Evolutionary conservation across 2,113 vertebrate species (phyloP), one percentile per base, ranked within the genome.

Genomic region (Pyxicephalus adspersus): DNA sequence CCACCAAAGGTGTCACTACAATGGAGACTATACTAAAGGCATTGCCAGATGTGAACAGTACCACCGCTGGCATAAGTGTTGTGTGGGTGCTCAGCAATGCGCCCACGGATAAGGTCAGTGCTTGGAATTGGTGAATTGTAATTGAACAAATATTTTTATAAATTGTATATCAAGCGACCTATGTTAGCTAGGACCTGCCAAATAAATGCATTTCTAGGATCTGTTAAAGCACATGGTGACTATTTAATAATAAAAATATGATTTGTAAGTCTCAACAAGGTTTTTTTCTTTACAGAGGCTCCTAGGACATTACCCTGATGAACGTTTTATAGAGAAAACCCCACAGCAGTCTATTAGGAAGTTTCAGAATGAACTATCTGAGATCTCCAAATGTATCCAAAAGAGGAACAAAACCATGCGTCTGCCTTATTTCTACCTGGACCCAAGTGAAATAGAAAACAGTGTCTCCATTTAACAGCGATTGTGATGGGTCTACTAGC

Each of bases 1-100:
- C 90, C 82, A 72, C 76, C 38, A 96, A 96, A 84, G 91, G 92
- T 2, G 31, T n/a, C n/a, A n/a, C 90, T 52, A 91, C 89, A 0
- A 71, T 85, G 64, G 83, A 90, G 0, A 90, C 87, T 55, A 81
- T 91, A 71, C 3, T 93, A 75, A 89, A 92, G 22, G 92, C 89
- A 2, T 83, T 96, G 67, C 94, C 94, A 0, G 90, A 92, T 0
- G 85, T 93, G 19, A 93, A 87, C 84, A 86, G 90, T 0, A 91
- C 90, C 1, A 90, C 90, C 60, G 87, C 86, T 0, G 86, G 90
- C 22, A 84, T 95, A 3, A 55, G 77, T 38, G 84, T 89, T 7
- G 87, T 94, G 2, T 83, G 81, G 19, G 55, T 93, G 0, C 90
- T 96, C 15, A 91, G 94, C 7, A 78, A 87, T 18, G 93, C 92